phyloP scores from a whole-genome alignment of 2,797 vertebrate genomes.

The Trematomus bernacchii region DNA sequence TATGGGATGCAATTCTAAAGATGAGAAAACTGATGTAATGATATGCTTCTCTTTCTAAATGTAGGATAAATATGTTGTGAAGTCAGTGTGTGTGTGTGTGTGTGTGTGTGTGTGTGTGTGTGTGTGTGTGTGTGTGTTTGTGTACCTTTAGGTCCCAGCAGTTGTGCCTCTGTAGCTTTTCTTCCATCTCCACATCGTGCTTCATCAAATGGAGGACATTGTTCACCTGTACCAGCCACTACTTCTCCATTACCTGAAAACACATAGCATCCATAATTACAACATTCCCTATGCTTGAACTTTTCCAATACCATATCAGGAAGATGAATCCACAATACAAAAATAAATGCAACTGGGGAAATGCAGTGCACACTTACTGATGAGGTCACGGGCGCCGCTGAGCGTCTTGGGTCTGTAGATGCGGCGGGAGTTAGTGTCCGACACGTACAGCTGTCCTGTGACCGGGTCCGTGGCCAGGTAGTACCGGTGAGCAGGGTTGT shows the following conservation, averaged over 20 bases:
- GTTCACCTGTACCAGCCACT: conserved; percentile 95
- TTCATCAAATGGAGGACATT: conserved; percentile 97
- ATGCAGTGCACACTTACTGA: conserved; percentile 61
- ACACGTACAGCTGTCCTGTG: conserved; percentile 94
- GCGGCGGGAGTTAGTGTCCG: conserved; percentile 95
- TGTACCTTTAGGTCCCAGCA: conserved; percentile 97
- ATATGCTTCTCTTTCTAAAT: not conserved
- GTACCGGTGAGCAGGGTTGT: conserved; percentile 97
- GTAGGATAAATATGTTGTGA: not conserved
- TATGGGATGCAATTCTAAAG: not conserved
- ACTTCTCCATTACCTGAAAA: conserved; percentile 89
- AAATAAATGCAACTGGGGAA: not conserved
- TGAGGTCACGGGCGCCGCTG: conserved; percentile 90
- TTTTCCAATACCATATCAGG: not conserved
- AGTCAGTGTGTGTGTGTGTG: not conserved
- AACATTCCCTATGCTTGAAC: not conserved
- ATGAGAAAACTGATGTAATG: not conserved
- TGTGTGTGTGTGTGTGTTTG: conserved; percentile 6
- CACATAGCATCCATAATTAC: not conserved
- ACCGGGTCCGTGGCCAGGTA: conserved; percentile 96
- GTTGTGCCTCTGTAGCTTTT: conserved; percentile 94
- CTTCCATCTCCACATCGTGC: conserved; percentile 96
- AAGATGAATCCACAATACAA: not conserved
- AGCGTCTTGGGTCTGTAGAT: conserved; percentile 95
- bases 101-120: conserved; percentile 16